Evolutionary conservation across 1,140 invertebrate species (phyloP).

Genomic region (Lucilia sericata): DNA sequence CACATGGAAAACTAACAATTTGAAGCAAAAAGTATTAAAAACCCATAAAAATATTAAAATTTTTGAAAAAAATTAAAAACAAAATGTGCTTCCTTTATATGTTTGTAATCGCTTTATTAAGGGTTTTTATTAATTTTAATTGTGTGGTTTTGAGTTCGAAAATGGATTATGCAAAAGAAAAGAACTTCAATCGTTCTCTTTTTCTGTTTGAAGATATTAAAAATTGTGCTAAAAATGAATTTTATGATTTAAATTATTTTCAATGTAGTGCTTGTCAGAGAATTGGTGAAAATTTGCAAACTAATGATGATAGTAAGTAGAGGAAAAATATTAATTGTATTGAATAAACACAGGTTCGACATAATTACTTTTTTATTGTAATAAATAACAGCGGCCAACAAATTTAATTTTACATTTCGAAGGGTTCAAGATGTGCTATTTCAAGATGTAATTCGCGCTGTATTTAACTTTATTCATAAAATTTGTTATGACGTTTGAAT

Average conservation of each 20-base stretch:
- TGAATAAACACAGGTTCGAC: constrained; percentile 58
- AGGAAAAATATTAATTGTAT: neutral
- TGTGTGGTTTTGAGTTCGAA: neutral
- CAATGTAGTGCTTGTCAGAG: constrained; percentile 57
- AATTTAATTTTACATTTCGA: too few relatives aligned
- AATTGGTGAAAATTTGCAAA: constrained; percentile 55
- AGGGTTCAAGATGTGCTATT: too few relatives aligned
- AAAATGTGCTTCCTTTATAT: constrained; percentile 43
- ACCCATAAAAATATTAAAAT: neutral
- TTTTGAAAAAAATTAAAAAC: neutral
- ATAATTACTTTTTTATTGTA: too few relatives aligned
- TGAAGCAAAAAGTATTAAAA: neutral
- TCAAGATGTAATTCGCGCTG: too few relatives aligned
- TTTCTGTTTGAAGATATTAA: constrained; percentile 55
- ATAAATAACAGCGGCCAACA: too few relatives aligned
- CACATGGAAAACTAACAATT: neutral
- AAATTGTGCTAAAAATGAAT: constrained; percentile 58
- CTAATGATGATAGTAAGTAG: constrained; percentile 60
- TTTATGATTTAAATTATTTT: constrained; percentile 64
- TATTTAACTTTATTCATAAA: too few relatives aligned
- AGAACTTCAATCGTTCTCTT: constrained; percentile 45
- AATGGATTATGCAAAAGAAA: neutral
- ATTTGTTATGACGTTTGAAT: too few relatives aligned
- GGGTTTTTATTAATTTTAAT: neutral
- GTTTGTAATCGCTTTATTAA: constrained; percentile 21